Evolutionary conservation across 2,888 invertebrate species (phyloP), one percentile per base, ranked within the genome.

Genomic region (Nomada ferruginata): DNA sequence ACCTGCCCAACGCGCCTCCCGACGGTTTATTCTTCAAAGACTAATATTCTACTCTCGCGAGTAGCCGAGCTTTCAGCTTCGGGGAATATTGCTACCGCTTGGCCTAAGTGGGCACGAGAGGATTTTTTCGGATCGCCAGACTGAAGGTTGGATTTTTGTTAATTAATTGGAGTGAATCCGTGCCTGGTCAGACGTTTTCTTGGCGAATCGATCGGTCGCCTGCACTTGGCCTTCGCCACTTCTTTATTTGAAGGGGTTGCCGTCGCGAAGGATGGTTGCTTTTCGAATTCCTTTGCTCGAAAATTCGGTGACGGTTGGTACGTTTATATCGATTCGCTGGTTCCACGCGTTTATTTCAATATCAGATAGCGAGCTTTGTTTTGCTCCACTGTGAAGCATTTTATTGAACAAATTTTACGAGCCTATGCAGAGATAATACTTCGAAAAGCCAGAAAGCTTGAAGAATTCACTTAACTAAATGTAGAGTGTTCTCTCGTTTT

Each of bases 11-110:
- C 63, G 64, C 69, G 60, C 42, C 47, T 63, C 42, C 7, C 23
- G 44, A 61, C 61, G 47, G 71, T 71, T 79, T 84, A 76, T 84
- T 83, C 79, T 73, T 79, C 61, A 83, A 83, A 74, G 72, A 72
- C 66, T 81, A 75, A 79, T 72, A 83, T 69, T 57, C 72, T 72
- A 65, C 50, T 64, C 60, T 42, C 63, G 44, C 55, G 61, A 82
- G 69, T 76, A 47, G 72, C 55, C 64, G 66, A 44, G 66, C 71
- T 78, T 57, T 69, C 60, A 63, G 61, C 53, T 75, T 53, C 79
- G 65, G 44, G 29, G 60, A 60, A 78, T 76, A 84, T 85, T 85
- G 76, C 71, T 76, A 75, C 68, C 72, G 76, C 63, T 78, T 70
- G 66, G 47, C 59, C 64, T 79, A 85, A 85, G 82, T 79, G 79